Evolutionary conservation across 2,797 vertebrate species (phyloP).

Genomic region (Etheostoma perlongum): DNA sequence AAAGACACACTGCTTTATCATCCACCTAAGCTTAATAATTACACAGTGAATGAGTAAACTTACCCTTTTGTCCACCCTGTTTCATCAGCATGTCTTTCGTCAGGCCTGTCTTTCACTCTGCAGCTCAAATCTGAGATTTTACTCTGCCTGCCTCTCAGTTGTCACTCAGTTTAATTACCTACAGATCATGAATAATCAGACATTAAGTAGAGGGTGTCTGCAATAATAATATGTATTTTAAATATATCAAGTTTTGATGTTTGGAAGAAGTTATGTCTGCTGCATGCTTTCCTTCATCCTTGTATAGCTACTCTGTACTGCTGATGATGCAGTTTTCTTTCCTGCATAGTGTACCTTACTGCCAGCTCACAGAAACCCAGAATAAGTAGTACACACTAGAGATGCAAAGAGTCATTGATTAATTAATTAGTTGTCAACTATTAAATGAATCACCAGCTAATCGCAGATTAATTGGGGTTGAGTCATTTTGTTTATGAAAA

Average conservation of each 20-base stretch:
- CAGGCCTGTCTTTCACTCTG: constrained; percentile 2
- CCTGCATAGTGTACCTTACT: neutral
- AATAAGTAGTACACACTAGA: neutral
- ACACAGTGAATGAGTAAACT: constrained; percentile 41
- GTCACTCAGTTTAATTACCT: neutral
- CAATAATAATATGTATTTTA: neutral
- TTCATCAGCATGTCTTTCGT: constrained; percentile 54
- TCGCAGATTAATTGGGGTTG: too few species aligned
- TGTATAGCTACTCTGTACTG: neutral
- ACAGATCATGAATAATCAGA: neutral
- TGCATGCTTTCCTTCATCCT: neutral
- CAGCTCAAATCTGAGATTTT: constrained; percentile 7
- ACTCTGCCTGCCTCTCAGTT: neutral
- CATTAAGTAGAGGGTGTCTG: neutral
- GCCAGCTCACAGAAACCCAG: neutral
- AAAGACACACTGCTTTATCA: constrained; percentile 16
- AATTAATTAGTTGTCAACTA: too few species aligned
- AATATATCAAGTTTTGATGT: neutral
- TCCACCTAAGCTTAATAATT: constrained; percentile 35
- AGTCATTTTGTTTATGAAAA: too few species aligned
- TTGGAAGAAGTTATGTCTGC: too few species aligned
- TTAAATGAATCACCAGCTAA: too few species aligned
- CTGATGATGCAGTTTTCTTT: neutral
- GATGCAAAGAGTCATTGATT: too few species aligned
- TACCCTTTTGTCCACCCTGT: neutral